Percentiles rank a stretch among this genome's conserved stretches.
Evolutionary conservation across 2,113 vertebrate species (phyloP).

Genomic region (Lagopus leucura): DNA sequence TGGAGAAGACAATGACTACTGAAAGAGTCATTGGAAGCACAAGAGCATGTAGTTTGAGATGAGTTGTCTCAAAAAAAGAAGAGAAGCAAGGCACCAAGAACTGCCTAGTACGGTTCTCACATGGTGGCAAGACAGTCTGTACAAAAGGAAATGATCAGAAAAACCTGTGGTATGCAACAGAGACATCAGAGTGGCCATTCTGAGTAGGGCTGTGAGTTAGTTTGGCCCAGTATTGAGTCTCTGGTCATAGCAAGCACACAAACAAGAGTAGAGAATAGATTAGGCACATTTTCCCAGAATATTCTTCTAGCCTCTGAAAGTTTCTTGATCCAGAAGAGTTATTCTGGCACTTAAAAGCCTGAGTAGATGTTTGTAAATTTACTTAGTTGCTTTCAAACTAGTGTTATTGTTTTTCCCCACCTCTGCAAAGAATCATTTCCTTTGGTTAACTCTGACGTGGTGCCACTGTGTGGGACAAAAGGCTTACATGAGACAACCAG

Average conservation of each 20-base stretch:
- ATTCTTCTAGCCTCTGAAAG: not conserved
- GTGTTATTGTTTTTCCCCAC: not conserved
- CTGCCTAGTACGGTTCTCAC: not conserved
- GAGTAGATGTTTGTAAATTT: not conserved
- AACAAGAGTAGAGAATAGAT: not conserved
- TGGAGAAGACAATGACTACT: not conserved
- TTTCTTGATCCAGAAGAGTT: not conserved
- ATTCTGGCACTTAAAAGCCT: not conserved
- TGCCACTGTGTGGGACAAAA: not conserved
- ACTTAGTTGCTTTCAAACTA: not conserved
- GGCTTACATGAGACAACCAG: rapidly evolving
- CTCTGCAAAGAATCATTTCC: not conserved
- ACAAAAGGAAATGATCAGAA: not conserved
- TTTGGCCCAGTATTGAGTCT: not conserved
- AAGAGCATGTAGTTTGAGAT: not conserved
- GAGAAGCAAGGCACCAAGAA: not conserved
- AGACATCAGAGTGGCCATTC: not conserved
- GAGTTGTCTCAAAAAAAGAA: not conserved
- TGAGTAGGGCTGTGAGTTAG: not conserved
- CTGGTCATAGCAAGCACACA: rapidly evolving
- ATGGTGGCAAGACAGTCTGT: not conserved
- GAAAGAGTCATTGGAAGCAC: not conserved
- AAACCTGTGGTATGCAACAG: rapidly evolving
- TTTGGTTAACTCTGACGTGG: not conserved
- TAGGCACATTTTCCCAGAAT: not conserved